Evolutionary conservation across 64 coral and sea anemone species (phyloP), one percentile per base, ranked within the genome.

Genomic region (Montipora sp.): DNA sequence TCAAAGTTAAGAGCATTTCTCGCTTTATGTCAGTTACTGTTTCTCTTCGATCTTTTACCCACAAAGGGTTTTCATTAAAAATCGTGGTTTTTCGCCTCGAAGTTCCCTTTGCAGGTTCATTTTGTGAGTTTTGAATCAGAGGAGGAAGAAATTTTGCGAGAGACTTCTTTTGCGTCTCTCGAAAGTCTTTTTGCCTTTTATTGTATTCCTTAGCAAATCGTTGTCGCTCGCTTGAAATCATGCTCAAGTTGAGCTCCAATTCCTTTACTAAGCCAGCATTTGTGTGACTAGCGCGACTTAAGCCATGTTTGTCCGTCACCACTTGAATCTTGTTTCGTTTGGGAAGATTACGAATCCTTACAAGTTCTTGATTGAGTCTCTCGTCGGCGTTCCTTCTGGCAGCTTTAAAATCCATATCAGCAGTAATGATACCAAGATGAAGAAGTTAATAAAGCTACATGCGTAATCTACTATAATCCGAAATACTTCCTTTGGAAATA

Each of bases 281-380:
- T 44, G 87, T 97, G 66, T 94, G 92, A 74, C 88, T 89, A 1
- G 95, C 95, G 49, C 92, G 95, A 12, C 91, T 91, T 55, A 97
- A 71, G 55, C 95, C 95, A 81, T 97, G 80, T 12, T 97, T 97
- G 67, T 97, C 60, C 14, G 60, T 97, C 14, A 55, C 92, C 51
- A 89, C 80, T 19, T 85, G 53, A 50, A 97, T 84, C 7, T 77
- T 90, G 55, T 92, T 97, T 68, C 79, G 80, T 83, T 97, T 94
- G 9, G 95, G 95, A 22, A 97, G 83, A 57, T 97, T 97, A 51
- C 92, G 77, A 7, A 97, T 97, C 63, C 95, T 91, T 20, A 73
- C 89, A 10, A 97, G 60, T 18, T 97, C 95, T 21, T 97, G 95
- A 76, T 83, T 94, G 16, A 97, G 89, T 83, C 95, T 76, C 12